Percentiles rank a stretch among this genome's conserved stretches.
Conservation (phyloP, 92 coral and sea anemone genomes). For the Palythoa caribaeorum region DNA sequence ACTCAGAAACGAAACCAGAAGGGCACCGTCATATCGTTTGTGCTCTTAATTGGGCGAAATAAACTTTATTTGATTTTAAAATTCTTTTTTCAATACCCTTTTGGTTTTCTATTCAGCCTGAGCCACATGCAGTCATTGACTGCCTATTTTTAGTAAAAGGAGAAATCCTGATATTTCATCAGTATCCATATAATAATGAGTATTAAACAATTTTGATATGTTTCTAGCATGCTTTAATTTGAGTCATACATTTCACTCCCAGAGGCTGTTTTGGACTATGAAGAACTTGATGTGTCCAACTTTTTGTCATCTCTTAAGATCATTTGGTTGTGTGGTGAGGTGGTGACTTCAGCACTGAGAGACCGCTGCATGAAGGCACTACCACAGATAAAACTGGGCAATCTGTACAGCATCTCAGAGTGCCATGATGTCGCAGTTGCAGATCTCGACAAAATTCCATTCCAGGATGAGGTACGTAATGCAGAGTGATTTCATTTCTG, state of each 20-base stretch:
- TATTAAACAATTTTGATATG: no score
- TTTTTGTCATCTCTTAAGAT: constrained; percentile 64
- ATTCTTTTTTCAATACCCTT: no score
- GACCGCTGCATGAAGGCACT: constrained; percentile 82
- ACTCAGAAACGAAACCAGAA: no score
- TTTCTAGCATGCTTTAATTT: neutral
- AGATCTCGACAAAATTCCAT: constrained; percentile 75
- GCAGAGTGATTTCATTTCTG: neutral
- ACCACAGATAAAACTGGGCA: constrained; percentile 78
- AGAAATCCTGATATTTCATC: no score
- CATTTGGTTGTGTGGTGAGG: constrained; percentile 92
- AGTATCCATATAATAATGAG: no score
- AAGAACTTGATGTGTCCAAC: constrained; percentile 64
- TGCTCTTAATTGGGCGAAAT: no score
- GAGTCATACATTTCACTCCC: neutral
- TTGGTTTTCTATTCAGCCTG: no score
- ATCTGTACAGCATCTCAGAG: constrained; percentile 87
- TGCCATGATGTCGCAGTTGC: constrained; percentile 87
- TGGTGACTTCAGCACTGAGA: constrained; percentile 86
- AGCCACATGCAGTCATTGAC: no score
- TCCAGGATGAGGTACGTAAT: constrained; percentile 79
- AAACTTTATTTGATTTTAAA: no score
- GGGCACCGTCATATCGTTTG: no score
- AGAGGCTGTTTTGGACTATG: constrained; percentile 87
- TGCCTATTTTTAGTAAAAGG: no score